Base-by-base conservation (phyloP, 92 coral and sea anemone genomes). In the Parazoanthus swiftii region DNA sequence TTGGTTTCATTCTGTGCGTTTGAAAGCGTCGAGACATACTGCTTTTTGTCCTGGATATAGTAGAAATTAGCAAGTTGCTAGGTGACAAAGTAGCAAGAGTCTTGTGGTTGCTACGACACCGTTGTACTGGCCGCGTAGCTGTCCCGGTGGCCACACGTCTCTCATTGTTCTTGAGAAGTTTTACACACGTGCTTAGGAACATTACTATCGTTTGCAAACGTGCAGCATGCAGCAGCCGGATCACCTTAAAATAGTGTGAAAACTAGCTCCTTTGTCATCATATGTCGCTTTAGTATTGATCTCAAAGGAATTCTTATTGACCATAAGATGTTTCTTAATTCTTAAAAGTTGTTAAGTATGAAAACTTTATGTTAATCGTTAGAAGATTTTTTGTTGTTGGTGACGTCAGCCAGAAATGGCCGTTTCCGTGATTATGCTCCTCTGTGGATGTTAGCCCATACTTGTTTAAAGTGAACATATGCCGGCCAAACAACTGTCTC, bases 111-210 rank as follows among this genome's bases (percentile, higher is more conserved):
- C 51, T 74, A 25, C 29, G 77, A 43, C 46, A 36, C 51, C 46
- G 51, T 42, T 43, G 35, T 46, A 37, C n/a, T n/a, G 78, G 37
- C 6, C 83, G 10, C 25, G 83, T 79, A 79, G 9, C 70, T 63
- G 26, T 63, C 26, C 25, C 78, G 78, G 37, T 36, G 78, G 78
- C 78, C 43, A 35, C 78, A 74, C 78, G 39, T 37, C 78, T 8
- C 43, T 36, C 48, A 35, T 74, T 74, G 78, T 74, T 36, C 37
- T 74, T 20, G 3, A 63, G 0, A 63, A 63, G 70, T 18, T 63
- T 63, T 21, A 78, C 86, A 83, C 86, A 68, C 77, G 86, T 83
- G 86, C 86, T 83, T 16, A 8, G 63, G 50, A 16, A 43, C 36
- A 11, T 29, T 38, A 10, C 25, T 44, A 0, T 14, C 37, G 16